These are phyloP conservation scores for Orchesellides sinensis DNA, from an alignment of 2,888 invertebrate genomes.

Conservation along the genomic window DNA sequence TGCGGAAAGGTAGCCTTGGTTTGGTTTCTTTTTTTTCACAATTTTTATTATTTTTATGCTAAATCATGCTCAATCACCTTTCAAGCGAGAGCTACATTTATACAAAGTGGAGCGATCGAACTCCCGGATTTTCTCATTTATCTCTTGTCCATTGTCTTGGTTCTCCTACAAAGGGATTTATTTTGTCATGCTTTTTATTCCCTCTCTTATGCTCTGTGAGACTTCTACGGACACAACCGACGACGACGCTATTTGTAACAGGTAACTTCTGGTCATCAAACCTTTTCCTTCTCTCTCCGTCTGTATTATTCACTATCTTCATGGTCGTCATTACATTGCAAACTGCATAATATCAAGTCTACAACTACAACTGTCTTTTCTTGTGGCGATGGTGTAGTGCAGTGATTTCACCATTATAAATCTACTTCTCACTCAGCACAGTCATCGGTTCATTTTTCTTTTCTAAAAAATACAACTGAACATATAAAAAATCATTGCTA, in stretches of 20 bases:
- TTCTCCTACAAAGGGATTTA: slow-evolving; percentile 24
- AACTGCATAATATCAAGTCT: background rate
- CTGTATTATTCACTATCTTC: too few species aligned
- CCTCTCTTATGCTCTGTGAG: too few species aligned
- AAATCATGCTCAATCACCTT: slow-evolving; percentile 64
- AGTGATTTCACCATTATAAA: slow-evolving; percentile 11
- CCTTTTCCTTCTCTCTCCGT: too few species aligned
- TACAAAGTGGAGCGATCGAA: slow-evolving; percentile 53
- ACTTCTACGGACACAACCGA: slow-evolving; percentile 15
- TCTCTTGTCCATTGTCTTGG: slow-evolving; percentile 54
- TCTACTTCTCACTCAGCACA: background rate
- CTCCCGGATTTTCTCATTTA: slow-evolving; percentile 66
- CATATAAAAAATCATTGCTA: background rate
- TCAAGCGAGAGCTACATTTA: too few species aligned
- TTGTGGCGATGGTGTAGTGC: too few species aligned
- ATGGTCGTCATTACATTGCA: background rate
- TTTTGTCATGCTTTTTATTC: slow-evolving; percentile 34
- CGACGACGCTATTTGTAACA: slow-evolving; percentile 20
- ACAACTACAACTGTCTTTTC: too few species aligned
- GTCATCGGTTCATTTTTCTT: background rate
- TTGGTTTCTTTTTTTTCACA: too few species aligned
- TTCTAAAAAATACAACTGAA: background rate
- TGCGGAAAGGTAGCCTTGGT: slow-evolving; percentile 54
- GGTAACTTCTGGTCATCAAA: slow-evolving; percentile 53
- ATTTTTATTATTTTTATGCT: slow-evolving; percentile 57